Base-by-base conservation (phyloP, 2,888 invertebrate genomes). In the Aspidiotus destructor region DNA sequence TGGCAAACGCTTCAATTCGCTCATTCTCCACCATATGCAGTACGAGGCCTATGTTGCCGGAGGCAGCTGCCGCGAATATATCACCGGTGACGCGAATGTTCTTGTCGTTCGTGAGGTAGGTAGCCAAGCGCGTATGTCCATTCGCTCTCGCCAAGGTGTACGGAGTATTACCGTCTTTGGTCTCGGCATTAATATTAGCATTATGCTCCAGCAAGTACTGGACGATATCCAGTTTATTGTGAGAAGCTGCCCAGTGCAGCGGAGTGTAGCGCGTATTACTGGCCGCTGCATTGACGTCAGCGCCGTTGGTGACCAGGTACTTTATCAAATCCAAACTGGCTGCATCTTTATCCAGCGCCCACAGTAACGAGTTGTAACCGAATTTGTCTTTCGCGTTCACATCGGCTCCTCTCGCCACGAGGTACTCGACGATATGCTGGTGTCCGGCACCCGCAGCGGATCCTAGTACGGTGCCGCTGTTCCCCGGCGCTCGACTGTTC, bases 321-420 rank as follows among this genome's bases (percentile, higher is more conserved):
- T 57, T 57, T 10, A 57, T 28, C 40, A 57, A 16, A 10, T 57
- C 40, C 58, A 57, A 57, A 15, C n/a, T 48, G n/a, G 48, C 11
- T 48, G 11, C 15, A 15, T 28, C 58, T 10, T 10, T 17, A 13
- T 17, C 16, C 40, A 28, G 17, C 11, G 58, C 58, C 40, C 17
- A 16, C 11, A 17, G 58, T n/a, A 57, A 15, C 16, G 40, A 17
- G 40, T 16, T 57, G 40, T 57, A 16, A 15, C 58, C 58, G 17
- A n/a, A 16, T 57, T 17, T 57, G 58, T 57, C 40, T 11, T n/a
- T 10, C 13, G 58, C 58, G 40, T 57, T 16, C 15, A 57, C 16
- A 6, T 57, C 15, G 11, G 58, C 58, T 10, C 58, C 58, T 57
- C 58, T 10, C 11, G 16, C 7, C 11, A 57, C 15, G 11, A 57